A percentile compares a stretch with the other conserved stretches of the same genome.
Evolutionary conservation across 1,140 invertebrate species (phyloP).

Genomic region (Macrobrachium rosenbergii): DNA sequence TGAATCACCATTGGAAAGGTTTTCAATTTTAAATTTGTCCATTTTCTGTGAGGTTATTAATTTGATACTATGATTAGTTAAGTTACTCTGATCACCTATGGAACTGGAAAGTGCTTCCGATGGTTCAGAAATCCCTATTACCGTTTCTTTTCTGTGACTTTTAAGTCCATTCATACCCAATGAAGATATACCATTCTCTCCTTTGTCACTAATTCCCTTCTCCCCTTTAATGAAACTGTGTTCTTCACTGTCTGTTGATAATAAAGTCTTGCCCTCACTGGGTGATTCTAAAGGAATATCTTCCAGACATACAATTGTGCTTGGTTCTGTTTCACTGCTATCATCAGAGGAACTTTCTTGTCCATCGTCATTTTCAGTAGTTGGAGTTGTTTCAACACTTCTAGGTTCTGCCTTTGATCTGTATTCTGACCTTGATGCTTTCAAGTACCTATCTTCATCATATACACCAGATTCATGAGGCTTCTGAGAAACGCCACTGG

Average conservation of each 20-base stretch:
- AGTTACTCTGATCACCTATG: too few relatives aligned
- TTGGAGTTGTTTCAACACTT: too few relatives aligned
- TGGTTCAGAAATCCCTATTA: not conserved
- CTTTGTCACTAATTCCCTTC: slow-evolving; percentile 2
- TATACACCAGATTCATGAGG: too few relatives aligned
- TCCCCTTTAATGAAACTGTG: not conserved
- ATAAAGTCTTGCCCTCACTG: not conserved
- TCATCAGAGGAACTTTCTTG: slow-evolving; percentile 50
- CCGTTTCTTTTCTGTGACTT: slow-evolving; percentile 8
- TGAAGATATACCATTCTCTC: not conserved
- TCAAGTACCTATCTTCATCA: slow-evolving; percentile 1
- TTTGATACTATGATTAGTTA: too few relatives aligned
- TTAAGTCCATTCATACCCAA: not conserved
- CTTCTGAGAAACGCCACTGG: too few relatives aligned
- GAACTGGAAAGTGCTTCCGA: too few relatives aligned
- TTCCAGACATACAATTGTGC: slow-evolving; percentile 49
- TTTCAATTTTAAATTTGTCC: not conserved
- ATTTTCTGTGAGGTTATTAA: too few relatives aligned
- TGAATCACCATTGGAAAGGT: not conserved
- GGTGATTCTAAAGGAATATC: slow-evolving; percentile 14
- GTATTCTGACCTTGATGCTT: not conserved
- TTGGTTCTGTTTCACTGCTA: slow-evolving; percentile 52
- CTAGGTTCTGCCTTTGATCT: too few relatives aligned
- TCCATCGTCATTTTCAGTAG: not conserved
- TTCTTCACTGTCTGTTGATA: slow-evolving; percentile 9